Percentiles rank a stretch among this genome's conserved stretches.
Conservation (phyloP, 2,113 vertebrate species). For the Eubucco bourcierii region DNA sequence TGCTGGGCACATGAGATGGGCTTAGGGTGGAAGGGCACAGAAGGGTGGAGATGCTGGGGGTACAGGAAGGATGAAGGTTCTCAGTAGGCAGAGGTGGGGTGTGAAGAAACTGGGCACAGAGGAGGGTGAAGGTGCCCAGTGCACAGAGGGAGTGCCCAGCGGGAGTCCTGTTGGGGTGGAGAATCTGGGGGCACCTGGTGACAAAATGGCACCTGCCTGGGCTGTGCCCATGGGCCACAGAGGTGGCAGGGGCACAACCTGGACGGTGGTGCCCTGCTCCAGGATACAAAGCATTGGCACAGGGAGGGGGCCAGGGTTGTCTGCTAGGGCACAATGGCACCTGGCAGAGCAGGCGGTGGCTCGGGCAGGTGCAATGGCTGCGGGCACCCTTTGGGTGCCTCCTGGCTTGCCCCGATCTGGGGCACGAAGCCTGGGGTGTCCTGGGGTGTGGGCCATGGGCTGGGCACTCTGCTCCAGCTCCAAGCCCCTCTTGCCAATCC, state of each 20-base stretch:
- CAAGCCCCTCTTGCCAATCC: fast-evolving
- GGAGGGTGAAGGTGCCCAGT: not conserved
- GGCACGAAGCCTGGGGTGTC: not conserved
- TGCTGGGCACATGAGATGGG: not conserved
- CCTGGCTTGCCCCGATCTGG: not conserved
- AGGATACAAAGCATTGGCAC: not conserved
- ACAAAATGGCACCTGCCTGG: not conserved
- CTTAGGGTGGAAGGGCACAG: too few species aligned
- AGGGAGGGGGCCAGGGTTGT: not conserved
- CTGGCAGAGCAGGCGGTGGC: not conserved
- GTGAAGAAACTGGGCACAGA: not conserved
- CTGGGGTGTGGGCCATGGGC: not conserved
- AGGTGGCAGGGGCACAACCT: not conserved
- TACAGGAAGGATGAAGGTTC: not conserved
- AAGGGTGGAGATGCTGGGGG: not conserved
- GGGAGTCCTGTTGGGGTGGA: not conserved
- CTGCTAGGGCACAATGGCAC: not conserved
- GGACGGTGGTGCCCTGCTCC: not conserved
- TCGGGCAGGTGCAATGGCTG: not conserved
- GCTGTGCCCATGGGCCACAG: not conserved
- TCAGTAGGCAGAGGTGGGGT: not conserved
- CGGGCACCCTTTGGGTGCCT: not conserved
- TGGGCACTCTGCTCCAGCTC: not conserved
- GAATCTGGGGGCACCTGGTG: fast-evolving
- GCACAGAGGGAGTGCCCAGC: not conserved